Conservation (phyloP, 2,888 invertebrate genomes). For the Hoplodrina ambigua region DNA sequence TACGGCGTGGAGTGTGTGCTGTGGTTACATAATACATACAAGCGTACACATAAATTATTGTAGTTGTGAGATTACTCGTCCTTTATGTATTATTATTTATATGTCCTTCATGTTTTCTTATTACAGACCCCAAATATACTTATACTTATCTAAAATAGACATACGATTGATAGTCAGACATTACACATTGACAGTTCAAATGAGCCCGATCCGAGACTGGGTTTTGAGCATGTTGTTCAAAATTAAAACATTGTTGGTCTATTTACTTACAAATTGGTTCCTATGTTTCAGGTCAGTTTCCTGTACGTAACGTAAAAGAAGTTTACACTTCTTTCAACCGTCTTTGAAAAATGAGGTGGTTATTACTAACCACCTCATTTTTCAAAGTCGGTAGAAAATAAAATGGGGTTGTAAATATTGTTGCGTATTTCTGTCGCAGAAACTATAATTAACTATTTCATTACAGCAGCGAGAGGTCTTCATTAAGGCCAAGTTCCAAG, state of each 20-base stretch:
- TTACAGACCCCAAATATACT: constrained; percentile 17
- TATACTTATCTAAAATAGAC: neutral
- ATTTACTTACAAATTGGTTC: too few relatives aligned
- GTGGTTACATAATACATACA: constrained; percentile 54
- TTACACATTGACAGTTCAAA: neutral
- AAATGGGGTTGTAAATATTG: constrained; percentile 37
- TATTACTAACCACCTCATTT: constrained; percentile 1
- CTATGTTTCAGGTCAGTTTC: neutral
- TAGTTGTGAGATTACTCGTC: constrained; percentile 44
- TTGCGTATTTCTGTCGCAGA: constrained; percentile 47
- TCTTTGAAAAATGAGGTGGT: constrained; percentile 2
- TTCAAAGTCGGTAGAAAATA: constrained; percentile 7
- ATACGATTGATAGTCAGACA: neutral
- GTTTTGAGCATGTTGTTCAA: too few relatives aligned
- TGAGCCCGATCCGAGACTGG: too few relatives aligned
- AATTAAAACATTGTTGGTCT: too few relatives aligned
- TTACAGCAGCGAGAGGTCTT: constrained; percentile 60
- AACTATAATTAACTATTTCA: constrained; percentile 67
- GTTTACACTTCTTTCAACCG: neutral
- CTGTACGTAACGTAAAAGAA: neutral
- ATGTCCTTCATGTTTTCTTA: constrained; percentile 19
- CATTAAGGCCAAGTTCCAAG: constrained; percentile 62
- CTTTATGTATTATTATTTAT: constrained; percentile 19
- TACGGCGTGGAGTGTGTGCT: constrained; percentile 46
- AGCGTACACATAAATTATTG: constrained; percentile 56